Evolutionary conservation across 2,113 vertebrate genomes (phyloP).

Genomic region (Otis tarda): DNA sequence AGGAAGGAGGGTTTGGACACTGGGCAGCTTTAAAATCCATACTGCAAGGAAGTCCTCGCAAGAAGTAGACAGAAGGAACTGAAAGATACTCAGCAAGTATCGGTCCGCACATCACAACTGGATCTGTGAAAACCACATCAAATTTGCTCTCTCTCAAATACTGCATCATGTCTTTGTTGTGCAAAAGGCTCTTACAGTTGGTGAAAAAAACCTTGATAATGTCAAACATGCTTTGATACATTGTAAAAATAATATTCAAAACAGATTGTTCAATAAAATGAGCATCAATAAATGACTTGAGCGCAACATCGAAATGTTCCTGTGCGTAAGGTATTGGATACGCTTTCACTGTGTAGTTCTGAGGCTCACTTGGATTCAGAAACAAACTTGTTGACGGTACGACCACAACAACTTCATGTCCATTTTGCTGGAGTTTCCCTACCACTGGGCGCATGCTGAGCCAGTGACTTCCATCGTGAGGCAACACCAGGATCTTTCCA

Average conservation of each 20-base stretch:
- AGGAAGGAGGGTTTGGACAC: conserved; percentile 81
- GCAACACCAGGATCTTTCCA: conserved; percentile 82
- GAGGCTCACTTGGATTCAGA: conserved; percentile 66
- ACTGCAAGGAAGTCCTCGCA: conserved; percentile 72
- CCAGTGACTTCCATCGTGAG: conserved; percentile 91
- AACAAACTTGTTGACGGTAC: conserved; percentile 78
- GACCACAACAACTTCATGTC: conserved; percentile 81
- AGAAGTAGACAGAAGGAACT: conserved; percentile 80
- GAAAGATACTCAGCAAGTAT: conserved; percentile 78
- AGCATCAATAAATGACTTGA: neutral
- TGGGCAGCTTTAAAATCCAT: conserved; percentile 74
- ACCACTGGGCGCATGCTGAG: conserved; percentile 75
- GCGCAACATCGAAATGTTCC: neutral
- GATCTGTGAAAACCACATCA: conserved; percentile 79
- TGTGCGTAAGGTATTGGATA: conserved; percentile 67
- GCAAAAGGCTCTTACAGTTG: conserved; percentile 69
- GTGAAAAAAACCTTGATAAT: neutral
- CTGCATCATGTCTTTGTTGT: conserved; percentile 66
- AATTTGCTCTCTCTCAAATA: conserved; percentile 64
- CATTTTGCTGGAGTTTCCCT: conserved; percentile 76
- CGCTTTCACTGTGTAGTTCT: conserved; percentile 69
- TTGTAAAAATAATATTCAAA: neutral
- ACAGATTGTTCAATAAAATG: neutral
- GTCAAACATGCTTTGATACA: neutral
- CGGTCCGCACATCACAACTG: conserved; percentile 77